These are phyloP conservation scores for Spodoptera frugiperda DNA, from an alignment of 1,140 invertebrate genomes.

Conservation along the genomic window DNA sequence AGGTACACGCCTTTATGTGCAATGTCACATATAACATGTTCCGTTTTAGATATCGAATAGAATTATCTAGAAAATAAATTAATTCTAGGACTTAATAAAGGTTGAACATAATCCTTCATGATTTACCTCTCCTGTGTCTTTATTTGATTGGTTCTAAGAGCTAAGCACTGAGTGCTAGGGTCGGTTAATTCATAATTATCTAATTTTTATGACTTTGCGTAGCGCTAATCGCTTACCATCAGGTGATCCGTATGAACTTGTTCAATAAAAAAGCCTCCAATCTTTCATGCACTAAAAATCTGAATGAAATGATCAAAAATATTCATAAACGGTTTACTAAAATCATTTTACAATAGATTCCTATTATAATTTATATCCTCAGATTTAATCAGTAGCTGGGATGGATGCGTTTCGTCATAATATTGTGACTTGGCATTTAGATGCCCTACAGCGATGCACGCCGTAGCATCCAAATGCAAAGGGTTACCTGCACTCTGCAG, in stretches of 20 bases:
- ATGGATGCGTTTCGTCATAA: slow-evolving; percentile 28
- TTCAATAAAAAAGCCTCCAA: too few relatives aligned
- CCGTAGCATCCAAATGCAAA: slow-evolving; percentile 24
- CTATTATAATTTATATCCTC: not conserved
- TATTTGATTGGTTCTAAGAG: too few relatives aligned
- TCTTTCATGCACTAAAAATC: too few relatives aligned
- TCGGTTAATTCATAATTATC: too few relatives aligned
- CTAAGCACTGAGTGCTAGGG: too few relatives aligned
- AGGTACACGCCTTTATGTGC: slow-evolving; percentile 12
- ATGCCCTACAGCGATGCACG: slow-evolving; percentile 24
- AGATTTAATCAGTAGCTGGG: slow-evolving; percentile 23
- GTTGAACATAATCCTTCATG: too few relatives aligned
- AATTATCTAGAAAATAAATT: not conserved
- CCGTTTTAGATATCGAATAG: not conserved
- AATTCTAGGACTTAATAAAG: too few relatives aligned
- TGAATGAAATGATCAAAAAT: not conserved
- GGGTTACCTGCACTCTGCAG: not conserved
- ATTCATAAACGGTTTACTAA: not conserved
- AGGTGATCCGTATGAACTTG: too few relatives aligned
- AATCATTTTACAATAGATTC: slow-evolving; percentile 10
- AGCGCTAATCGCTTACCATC: too few relatives aligned
- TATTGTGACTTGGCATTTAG: slow-evolving; percentile 17
- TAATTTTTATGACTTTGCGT: too few relatives aligned
- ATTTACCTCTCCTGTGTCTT: not conserved
- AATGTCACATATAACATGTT: not conserved